Conservation (phyloP, 2,113 vertebrate genomes). For the Hyperoodon ampullatus region DNA sequence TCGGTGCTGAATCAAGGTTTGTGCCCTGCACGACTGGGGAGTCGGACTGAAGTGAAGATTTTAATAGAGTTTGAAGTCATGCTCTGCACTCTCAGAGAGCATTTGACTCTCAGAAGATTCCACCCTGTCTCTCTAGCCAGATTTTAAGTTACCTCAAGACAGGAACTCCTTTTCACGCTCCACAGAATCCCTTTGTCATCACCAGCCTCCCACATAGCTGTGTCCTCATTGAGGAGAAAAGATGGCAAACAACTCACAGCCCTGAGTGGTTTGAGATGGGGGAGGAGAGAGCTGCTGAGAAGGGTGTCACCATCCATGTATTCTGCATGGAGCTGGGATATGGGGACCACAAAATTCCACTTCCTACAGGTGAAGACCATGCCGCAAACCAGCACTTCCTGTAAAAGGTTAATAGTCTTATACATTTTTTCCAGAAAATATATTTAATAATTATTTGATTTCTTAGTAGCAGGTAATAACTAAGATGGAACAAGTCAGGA, state of each 20-base stretch:
- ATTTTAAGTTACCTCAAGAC: background rate
- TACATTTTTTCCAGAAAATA: background rate
- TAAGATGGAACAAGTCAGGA: background rate
- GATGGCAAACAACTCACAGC: fast-evolving
- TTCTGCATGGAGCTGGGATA: fast-evolving
- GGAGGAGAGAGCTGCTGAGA: fast-evolving
- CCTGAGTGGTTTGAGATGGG: too few species aligned
- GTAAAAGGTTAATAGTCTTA: background rate
- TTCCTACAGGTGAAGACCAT: background rate
- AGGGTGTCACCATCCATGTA: fast-evolving
- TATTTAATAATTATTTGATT: background rate
- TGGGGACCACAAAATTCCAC: background rate
- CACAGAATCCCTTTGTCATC: background rate
- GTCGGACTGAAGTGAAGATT: background rate
- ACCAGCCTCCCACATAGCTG: background rate
- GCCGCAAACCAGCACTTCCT: background rate
- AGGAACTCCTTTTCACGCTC: background rate
- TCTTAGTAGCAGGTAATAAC: background rate
- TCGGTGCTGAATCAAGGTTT: background rate
- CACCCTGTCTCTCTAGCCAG: background rate
- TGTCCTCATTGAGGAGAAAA: background rate
- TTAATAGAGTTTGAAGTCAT: fast-evolving
- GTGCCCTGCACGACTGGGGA: too few species aligned
- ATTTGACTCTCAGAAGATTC: too few species aligned
- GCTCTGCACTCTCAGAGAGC: background rate